Conservation (phyloP, 2,797 vertebrate species). For the Myripristis murdjan region DNA sequence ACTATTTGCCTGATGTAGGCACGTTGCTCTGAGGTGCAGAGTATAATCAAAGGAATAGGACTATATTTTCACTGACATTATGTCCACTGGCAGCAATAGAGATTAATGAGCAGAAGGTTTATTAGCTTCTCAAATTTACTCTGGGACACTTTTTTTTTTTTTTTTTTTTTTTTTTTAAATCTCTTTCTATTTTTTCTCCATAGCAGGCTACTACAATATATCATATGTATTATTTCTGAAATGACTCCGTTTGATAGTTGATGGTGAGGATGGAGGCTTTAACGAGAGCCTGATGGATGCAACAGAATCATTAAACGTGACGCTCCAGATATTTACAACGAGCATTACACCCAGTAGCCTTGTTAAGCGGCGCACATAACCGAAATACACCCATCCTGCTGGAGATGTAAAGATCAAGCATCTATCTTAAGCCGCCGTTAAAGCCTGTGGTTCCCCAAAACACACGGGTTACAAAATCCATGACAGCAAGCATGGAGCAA, state of each 20-base stretch:
- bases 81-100: constrained; percentile 65
- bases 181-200: background rate
- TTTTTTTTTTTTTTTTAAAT: too few species aligned
- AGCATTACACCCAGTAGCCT: too few species aligned
- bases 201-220: constrained; percentile 31
- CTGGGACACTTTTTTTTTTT: background rate
- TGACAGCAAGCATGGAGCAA: too few species aligned
- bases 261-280: background rate
- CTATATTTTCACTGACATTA: constrained; percentile 58
- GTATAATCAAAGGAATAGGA: constrained; percentile 66
- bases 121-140: constrained; percentile 58
- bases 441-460: too few species aligned
- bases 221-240: constrained; percentile 24
- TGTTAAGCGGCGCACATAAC: too few species aligned
- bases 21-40: constrained; percentile 63
- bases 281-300: background rate
- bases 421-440: too few species aligned
- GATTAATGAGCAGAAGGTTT: constrained; percentile 68
- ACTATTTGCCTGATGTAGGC: constrained; percentile 69
- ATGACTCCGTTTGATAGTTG: constrained; percentile 12
- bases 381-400: too few species aligned
- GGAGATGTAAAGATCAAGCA: too few species aligned
- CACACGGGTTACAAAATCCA: too few species aligned
- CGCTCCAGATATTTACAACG: background rate
- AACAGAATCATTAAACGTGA: background rate